Evolutionary conservation across 35 echinoderm and acorn worm species (phyloP).

Genomic region (Lytechinus variegatus): DNA sequence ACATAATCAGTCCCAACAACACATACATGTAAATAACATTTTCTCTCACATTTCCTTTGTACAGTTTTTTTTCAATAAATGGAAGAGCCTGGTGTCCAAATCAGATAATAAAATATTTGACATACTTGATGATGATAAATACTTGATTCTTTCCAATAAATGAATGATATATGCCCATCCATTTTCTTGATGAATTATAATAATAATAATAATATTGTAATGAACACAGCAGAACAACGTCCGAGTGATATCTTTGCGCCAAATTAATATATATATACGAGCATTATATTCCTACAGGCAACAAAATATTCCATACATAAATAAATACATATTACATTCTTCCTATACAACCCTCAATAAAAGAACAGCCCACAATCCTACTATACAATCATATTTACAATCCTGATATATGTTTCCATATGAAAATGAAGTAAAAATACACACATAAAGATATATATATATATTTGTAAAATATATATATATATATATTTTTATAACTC

Average conservation of each 20-base stretch:
- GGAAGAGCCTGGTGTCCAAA: conserved; percentile 34
- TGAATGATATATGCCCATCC: conserved; percentile 23
- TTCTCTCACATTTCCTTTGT: conserved; percentile 23
- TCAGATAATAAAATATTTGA: conserved; percentile 48
- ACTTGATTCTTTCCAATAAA: conserved; percentile 25
- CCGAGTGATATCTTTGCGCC: not conserved
- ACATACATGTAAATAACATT: conserved; percentile 31
- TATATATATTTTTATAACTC: not conserved
- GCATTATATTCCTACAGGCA: conserved; percentile 28
- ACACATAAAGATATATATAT: conserved; percentile 23
- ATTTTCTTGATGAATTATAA: not conserved
- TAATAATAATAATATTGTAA: not conserved
- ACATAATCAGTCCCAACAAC: conserved; percentile 28
- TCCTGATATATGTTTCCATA: conserved; percentile 33
- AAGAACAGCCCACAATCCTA: conserved; percentile 15
- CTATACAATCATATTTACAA: conserved; percentile 43
- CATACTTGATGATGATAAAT: conserved; percentile 49
- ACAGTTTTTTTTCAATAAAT: conserved; percentile 39
- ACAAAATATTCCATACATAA: conserved; percentile 28
- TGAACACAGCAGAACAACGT: conserved; percentile 3
- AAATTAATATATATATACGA: conserved; percentile 43
- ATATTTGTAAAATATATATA: conserved; percentile 15
- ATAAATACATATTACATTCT: conserved; percentile 1
- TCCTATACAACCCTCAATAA: not conserved
- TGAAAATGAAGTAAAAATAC: conserved; percentile 48